Evolutionary conservation across 2,113 vertebrate species (phyloP).

Genomic region (Boleophthalmus pectinirostris): DNA sequence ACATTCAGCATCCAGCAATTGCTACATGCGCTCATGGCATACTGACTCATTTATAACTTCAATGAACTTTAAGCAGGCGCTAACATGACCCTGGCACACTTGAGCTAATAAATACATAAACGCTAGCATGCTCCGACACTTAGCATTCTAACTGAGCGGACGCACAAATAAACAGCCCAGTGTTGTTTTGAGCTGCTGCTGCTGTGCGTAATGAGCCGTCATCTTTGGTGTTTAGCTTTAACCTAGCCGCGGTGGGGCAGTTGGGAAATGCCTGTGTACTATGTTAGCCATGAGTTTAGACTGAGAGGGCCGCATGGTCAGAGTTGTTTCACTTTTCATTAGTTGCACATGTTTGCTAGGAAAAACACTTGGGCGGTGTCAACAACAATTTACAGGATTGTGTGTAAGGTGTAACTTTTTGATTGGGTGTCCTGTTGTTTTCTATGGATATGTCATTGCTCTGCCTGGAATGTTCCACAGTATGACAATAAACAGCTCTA

Average conservation of each 20-base stretch:
- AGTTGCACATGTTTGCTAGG: slow-evolving; percentile 20
- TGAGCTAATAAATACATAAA: slow-evolving; percentile 62
- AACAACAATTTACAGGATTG: neutral
- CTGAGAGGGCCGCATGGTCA: slow-evolving; percentile 24
- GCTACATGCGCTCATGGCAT: neutral
- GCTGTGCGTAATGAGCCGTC: slow-evolving; percentile 41
- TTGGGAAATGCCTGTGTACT: slow-evolving; percentile 25
- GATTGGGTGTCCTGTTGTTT: no score
- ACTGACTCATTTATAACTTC: neutral
- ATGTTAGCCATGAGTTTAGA: slow-evolving; percentile 45
- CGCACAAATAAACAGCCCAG: slow-evolving; percentile 67
- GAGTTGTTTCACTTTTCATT: slow-evolving; percentile 30
- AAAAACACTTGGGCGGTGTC: neutral
- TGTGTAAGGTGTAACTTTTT: neutral
- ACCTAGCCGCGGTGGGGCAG: slow-evolving; percentile 30
- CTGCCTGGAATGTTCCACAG: no score
- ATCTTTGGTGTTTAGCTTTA: slow-evolving; percentile 68
- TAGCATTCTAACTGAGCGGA: slow-evolving; percentile 53
- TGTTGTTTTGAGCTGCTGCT: slow-evolving; percentile 52
- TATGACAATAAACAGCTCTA: no score
- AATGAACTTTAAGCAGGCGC: neutral
- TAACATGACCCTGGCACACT: slow-evolving; percentile 11
- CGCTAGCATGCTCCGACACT: slow-evolving; percentile 68
- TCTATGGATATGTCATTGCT: no score
- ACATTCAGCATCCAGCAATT: neutral